A percentile compares a stretch with the other conserved stretches of the same genome.
phyloP scores from a whole-genome alignment of 2,797 vertebrate genomes.

The Gallinago stenura region DNA sequence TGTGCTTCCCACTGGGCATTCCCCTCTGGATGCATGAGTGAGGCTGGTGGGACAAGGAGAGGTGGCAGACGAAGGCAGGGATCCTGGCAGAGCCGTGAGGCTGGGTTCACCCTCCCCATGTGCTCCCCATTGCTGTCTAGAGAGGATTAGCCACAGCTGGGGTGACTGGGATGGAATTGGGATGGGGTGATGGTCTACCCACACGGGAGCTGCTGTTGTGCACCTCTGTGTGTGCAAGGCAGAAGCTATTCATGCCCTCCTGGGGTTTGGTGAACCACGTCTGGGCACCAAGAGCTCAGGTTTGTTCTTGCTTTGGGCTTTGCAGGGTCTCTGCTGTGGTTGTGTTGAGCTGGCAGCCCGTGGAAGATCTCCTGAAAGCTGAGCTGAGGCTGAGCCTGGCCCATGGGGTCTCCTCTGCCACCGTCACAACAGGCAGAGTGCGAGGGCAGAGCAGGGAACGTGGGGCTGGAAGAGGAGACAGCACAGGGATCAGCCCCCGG shows the following conservation, averaged over 20 bases:
- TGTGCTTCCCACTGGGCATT: neutral
- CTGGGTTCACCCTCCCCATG: neutral
- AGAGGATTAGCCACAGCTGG: neutral
- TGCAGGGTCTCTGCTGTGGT: neutral
- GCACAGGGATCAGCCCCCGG: fast-evolving
- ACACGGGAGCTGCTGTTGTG: fast-evolving
- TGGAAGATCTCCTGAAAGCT: neutral
- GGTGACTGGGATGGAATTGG: neutral
- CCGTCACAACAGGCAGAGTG: neutral
- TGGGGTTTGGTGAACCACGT: fast-evolving
- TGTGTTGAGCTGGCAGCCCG: neutral
- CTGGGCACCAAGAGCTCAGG: fast-evolving
- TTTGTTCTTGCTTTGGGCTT: neutral
- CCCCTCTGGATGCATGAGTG: neutral
- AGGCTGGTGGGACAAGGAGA: neutral
- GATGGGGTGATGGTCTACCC: neutral
- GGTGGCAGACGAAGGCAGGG: neutral
- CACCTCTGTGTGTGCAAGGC: fast-evolving
- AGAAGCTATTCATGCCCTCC: neutral
- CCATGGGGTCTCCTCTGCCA: fast-evolving
- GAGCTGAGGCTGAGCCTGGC: fast-evolving
- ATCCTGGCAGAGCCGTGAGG: neutral
- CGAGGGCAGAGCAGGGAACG: neutral
- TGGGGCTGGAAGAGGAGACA: neutral
- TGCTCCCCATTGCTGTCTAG: neutral